These are phyloP conservation scores for Amphiura filiformis DNA, from an alignment of 35 echinoderm and acorn worm species.

Conservation along the genomic window DNA sequence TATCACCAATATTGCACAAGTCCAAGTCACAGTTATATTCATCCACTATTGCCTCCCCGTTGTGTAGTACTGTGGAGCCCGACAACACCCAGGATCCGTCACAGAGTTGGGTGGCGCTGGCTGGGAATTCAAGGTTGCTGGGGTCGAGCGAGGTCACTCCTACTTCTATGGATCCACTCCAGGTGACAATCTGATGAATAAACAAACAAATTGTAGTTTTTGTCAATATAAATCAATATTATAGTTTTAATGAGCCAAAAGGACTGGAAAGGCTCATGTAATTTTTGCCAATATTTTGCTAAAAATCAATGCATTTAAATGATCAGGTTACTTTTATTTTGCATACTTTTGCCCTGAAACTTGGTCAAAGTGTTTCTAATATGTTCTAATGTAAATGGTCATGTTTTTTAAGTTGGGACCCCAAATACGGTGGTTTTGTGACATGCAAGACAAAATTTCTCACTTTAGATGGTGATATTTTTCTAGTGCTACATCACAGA, in stretches of 20 bases:
- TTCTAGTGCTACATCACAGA: too few species aligned
- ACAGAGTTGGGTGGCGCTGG: conserved; percentile 83
- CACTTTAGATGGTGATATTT: too few species aligned
- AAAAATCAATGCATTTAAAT: neutral
- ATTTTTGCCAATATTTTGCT: too few species aligned
- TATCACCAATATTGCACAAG: conserved; percentile 61
- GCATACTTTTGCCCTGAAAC: too few species aligned
- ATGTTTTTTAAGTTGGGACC: too few species aligned
- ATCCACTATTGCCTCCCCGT: conserved; percentile 78
- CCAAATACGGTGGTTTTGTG: too few species aligned
- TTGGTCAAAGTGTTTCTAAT: too few species aligned
- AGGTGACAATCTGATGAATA: conserved; percentile 71
- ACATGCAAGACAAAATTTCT: too few species aligned
- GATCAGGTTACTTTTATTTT: neutral
- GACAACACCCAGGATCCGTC: conserved; percentile 93
- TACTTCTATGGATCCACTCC: conserved; percentile 98
- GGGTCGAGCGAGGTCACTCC: conserved; percentile 81
- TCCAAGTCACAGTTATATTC: conserved; percentile 91
- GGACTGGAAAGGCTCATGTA: too few species aligned
- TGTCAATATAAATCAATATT: neutral
- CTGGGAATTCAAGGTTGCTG: conserved; percentile 68
- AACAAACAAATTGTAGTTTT: too few species aligned
- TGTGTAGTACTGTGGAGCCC: conserved; percentile 72
- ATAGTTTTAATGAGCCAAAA: neutral
- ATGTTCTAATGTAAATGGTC: too few species aligned